These are phyloP conservation scores for Lepidurus apus DNA, from an alignment of 1,140 invertebrate species.

Conservation along the genomic window DNA sequence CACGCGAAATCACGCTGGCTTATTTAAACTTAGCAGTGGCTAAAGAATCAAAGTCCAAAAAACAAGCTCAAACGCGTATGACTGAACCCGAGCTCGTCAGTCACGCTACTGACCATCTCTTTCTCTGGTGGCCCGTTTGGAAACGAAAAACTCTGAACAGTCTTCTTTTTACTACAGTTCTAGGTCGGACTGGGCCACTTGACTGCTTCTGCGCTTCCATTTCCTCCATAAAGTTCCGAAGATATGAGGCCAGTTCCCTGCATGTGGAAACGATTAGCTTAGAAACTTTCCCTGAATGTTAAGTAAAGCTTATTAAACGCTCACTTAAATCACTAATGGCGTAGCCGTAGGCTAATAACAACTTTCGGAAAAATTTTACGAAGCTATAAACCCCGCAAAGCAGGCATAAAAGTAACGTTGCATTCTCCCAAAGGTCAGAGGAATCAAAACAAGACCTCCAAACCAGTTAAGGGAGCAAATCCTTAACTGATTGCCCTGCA, in stretches of 20 bases:
- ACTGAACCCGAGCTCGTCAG: background rate
- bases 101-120: background rate
- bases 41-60: background rate
- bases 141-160: background rate
- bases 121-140: background rate
- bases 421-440: slow-evolving; percentile 7
- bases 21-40: too few relatives aligned
- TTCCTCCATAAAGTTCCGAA: background rate
- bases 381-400: background rate
- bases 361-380: background rate
- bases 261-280: slow-evolving; percentile 6
- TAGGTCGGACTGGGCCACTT: background rate
- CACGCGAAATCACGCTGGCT: background rate
- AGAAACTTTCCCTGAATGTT: background rate
- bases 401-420: background rate
- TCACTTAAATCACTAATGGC: background rate
- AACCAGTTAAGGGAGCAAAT: background rate
- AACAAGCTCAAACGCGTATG: background rate
- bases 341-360: background rate
- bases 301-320: background rate
- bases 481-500: background rate
- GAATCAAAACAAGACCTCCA: background rate
- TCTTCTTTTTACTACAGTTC: background rate
- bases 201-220: background rate
- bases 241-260: background rate